Evolutionary conservation across 2,888 invertebrate species (phyloP).

Genomic region (Ichneumon xanthorius): DNA sequence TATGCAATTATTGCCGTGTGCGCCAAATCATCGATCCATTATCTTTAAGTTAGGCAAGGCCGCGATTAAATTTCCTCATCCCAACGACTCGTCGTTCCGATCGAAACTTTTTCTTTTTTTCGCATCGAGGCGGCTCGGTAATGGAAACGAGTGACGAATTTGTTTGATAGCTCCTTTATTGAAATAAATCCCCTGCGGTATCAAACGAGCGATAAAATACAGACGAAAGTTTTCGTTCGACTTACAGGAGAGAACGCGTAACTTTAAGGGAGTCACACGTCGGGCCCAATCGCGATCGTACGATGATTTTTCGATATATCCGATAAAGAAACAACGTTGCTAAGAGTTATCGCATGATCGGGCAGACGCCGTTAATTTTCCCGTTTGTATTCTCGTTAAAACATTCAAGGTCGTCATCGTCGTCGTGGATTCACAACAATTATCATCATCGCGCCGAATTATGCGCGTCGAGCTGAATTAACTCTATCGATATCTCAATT

Average conservation of each 20-base stretch:
- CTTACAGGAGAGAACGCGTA: conserved; percentile 16
- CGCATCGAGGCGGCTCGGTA: neutral
- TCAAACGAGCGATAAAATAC: conserved; percentile 46
- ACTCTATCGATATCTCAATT: neutral
- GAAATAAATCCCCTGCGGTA: conserved; percentile 37
- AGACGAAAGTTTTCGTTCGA: conserved; percentile 17
- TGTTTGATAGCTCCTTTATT: conserved; percentile 42
- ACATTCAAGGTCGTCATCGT: conserved; percentile 7
- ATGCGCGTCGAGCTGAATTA: neutral
- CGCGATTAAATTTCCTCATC: neutral
- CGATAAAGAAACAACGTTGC: neutral
- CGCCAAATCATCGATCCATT: neutral
- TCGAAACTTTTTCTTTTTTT: neutral
- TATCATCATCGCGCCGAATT: neutral
- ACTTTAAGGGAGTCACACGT: neutral
- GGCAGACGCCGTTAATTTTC: neutral
- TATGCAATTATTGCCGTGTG: conserved; percentile 1
- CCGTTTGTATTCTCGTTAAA: neutral
- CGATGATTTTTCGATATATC: neutral
- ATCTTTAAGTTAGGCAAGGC: neutral
- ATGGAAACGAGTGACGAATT: neutral
- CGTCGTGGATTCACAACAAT: neutral
- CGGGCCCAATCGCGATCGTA: conserved; percentile 1
- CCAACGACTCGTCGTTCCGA: neutral
- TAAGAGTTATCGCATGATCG: neutral